These are phyloP conservation scores for Ctenochaetus hawaiiensis DNA, from an alignment of 2,797 vertebrate genomes.

Conservation along the genomic window DNA sequence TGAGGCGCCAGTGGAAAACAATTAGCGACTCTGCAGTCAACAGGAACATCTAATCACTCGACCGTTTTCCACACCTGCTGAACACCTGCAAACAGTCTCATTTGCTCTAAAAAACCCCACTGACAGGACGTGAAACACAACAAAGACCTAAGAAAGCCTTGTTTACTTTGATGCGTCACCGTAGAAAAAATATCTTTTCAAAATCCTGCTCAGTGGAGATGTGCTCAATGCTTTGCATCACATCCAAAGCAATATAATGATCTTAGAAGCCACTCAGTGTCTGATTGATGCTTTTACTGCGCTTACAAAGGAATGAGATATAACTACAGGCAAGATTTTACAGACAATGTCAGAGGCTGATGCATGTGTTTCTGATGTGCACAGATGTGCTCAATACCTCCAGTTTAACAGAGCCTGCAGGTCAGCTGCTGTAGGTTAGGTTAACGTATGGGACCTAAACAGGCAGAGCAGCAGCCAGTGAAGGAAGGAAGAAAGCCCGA, in stretches of 20 bases:
- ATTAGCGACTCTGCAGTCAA: conserved; percentile 24
- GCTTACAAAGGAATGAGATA: conserved; percentile 5
- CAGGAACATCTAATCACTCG: conserved; percentile 30
- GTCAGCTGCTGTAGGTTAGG: conserved; percentile 25
- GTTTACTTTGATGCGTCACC: conserved; percentile 21
- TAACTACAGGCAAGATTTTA: background rate
- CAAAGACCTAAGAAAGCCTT: conserved; percentile 1
- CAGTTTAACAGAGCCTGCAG: background rate
- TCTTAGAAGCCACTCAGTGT: conserved; percentile 7
- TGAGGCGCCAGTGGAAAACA: conserved; percentile 47
- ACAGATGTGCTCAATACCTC: background rate
- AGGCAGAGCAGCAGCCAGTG: background rate
- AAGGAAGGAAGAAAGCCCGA: conserved; percentile 1
- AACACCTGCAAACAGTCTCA: conserved; percentile 32
- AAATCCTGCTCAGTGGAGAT: background rate
- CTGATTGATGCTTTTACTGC: conserved; percentile 29
- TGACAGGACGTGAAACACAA: background rate
- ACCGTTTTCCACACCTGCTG: conserved; percentile 40
- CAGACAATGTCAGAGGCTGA: background rate
- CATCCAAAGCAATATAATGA: conserved; percentile 1
- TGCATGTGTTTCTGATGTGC: background rate
- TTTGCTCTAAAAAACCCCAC: background rate
- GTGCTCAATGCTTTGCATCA: conserved; percentile 7
- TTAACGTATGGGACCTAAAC: conserved; percentile 36
- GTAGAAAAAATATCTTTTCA: conserved; percentile 40